Base-by-base conservation (phyloP, 1,140 invertebrate species). In the Brachionus calyciflorus region DNA sequence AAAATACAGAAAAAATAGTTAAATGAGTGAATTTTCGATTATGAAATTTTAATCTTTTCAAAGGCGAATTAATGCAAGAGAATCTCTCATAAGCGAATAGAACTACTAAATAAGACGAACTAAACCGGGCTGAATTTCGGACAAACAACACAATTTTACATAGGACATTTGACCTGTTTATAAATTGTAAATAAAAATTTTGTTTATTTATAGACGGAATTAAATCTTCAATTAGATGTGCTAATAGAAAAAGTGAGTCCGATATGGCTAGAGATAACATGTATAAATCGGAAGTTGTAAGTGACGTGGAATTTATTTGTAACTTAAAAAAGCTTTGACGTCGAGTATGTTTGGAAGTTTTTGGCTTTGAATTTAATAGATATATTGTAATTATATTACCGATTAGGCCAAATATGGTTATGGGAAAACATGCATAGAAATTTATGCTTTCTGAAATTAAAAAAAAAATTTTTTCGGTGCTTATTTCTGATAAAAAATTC, bases 201-300 rank as follows among this genome's bases (percentile, higher is more conserved):
- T 28, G 2, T 12, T 44, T 69, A 21, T 21, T 24, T 21, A 70
- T 5, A 26, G n/a, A 46, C 1, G 65, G 65, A 14, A 70, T 14
- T 28, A 70, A 46, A 19, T 70, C 65, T 48, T 70, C 65, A 10
- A 70, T 28, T 26, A 70, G 26, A 70, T 70, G 65, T 9, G 65
- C 44, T 14, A 46, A 21, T n/a, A 70, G 19, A 51, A 70, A 70
- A 7, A 70, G 10, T 6, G 65, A 70, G 19, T 70, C 65, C 5
- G 65, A 46, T 4, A 48, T 14, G 12, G 65, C n/a, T 10, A 48
- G 24, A 6, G 65, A 7, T 3, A 70, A 6, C 10, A 70, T 24
- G 24, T 70, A 70, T 3, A 26, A 48, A 21, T 17, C 37, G 3
- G 65, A 70, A 6, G 19, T 17, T 6, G 55, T 46, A 3, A 60